phyloP scores from a whole-genome alignment of 2,797 vertebrate species.

The Phaenicophaeus curvirostris region DNA sequence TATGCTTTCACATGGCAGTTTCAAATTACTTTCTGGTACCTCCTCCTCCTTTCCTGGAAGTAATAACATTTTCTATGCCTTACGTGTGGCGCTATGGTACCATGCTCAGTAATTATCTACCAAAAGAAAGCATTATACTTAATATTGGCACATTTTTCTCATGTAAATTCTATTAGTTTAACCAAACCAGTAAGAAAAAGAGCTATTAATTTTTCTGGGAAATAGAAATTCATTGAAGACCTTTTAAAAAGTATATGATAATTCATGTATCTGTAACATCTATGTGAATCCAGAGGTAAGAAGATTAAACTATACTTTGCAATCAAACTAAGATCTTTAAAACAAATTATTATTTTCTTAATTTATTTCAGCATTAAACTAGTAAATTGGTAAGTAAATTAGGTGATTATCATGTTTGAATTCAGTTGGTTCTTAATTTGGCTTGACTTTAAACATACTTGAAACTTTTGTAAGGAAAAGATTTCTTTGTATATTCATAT shows the following conservation, averaged over 20 bases:
- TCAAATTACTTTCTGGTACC: conserved; percentile 28
- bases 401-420: not conserved
- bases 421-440: not conserved
- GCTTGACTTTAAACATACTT: not conserved
- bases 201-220: not conserved
- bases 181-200: not conserved
- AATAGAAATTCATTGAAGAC: not conserved
- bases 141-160: not conserved
- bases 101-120: conserved; percentile 9
- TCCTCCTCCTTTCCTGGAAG: not conserved
- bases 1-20: conserved; percentile 4
- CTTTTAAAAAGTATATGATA: not conserved
- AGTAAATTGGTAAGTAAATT: not conserved
- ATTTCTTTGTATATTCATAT: not conserved
- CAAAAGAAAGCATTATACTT: not conserved
- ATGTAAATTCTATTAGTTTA: not conserved
- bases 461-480: not conserved
- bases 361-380: not conserved
- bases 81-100: conserved; percentile 11
- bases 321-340: not conserved
- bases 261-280: not conserved
- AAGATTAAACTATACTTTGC: not conserved
- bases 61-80: conserved; percentile 5
- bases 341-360: not conserved
- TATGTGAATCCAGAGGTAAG: not conserved